Evolutionary conservation across 1,140 invertebrate genomes (phyloP).

Genomic region (Saccostrea echinata): DNA sequence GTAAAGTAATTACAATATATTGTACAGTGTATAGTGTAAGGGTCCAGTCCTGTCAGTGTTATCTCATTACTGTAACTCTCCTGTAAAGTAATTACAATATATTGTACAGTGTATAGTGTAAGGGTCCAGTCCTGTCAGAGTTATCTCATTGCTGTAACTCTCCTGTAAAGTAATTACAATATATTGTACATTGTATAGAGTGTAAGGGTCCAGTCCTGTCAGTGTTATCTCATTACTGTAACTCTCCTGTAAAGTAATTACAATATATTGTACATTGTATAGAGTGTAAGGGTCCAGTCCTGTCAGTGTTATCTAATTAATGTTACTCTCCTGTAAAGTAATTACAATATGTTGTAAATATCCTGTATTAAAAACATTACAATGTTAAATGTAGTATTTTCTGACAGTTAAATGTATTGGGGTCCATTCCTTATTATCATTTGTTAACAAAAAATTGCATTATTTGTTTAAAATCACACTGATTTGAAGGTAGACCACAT

Average conservation of each 20-base stretch:
- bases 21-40: conserved; percentile 87
- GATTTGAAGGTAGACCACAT: too few species aligned
- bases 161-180: conserved; percentile 69
- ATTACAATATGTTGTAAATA: conserved; percentile 36
- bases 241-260: conserved; percentile 75
- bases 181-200: conserved; percentile 83
- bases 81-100: conserved; percentile 68
- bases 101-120: conserved; percentile 86
- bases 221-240: conserved; percentile 82
- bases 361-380: too few species aligned
- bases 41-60: conserved; percentile 84
- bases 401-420: too few species aligned
- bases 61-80: conserved; percentile 81
- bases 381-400: too few species aligned
- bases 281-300: conserved; percentile 87
- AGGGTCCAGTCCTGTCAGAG: conserved; percentile 85
- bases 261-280: conserved; percentile 82
- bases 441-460: too few species aligned
- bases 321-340: conserved; percentile 79
- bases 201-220: conserved; percentile 86
- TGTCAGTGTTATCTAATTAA: conserved; percentile 81
- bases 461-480: too few species aligned
- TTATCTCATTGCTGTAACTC: conserved; percentile 81
- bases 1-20: conserved; percentile 61
- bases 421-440: too few species aligned